Evolutionary conservation across 2,888 invertebrate species (phyloP).

Genomic region (Penaeus monodon): DNA sequence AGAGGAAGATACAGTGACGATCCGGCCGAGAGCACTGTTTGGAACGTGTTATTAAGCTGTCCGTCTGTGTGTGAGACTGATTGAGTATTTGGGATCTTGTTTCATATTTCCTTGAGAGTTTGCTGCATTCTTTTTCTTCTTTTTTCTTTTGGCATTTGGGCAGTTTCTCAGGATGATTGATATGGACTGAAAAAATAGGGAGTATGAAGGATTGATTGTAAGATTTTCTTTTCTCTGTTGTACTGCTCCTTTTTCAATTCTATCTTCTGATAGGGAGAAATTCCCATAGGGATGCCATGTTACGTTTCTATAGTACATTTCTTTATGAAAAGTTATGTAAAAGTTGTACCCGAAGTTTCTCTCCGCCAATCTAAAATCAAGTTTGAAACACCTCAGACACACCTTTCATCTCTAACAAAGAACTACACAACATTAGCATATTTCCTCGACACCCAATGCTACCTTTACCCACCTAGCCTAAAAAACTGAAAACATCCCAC

Average conservation of each 20-base stretch:
- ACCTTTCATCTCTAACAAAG: too few species aligned
- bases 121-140: too few species aligned
- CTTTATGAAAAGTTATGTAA: too few species aligned
- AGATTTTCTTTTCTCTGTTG: neutral
- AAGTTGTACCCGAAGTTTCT: too few species aligned
- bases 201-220: neutral
- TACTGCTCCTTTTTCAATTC: neutral
- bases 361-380: too few species aligned
- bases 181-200: neutral
- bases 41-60: slow-evolving; percentile 13
- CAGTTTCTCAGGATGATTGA: slow-evolving; percentile 13
- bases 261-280: neutral
- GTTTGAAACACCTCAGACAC: too few species aligned
- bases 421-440: slow-evolving; percentile 16
- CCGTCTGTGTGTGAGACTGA: slow-evolving; percentile 11
- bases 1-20: slow-evolving; percentile 32
- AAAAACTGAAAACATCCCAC: slow-evolving; percentile 2
- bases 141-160: neutral
- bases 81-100: neutral
- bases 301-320: too few species aligned
- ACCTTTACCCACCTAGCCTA: neutral
- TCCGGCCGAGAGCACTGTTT: neutral
- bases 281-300: too few species aligned
- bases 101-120: too few species aligned
- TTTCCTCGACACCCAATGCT: slow-evolving; percentile 4